Conservation (phyloP, 2,113 vertebrate species). For the Gopherus evgoodei region DNA sequence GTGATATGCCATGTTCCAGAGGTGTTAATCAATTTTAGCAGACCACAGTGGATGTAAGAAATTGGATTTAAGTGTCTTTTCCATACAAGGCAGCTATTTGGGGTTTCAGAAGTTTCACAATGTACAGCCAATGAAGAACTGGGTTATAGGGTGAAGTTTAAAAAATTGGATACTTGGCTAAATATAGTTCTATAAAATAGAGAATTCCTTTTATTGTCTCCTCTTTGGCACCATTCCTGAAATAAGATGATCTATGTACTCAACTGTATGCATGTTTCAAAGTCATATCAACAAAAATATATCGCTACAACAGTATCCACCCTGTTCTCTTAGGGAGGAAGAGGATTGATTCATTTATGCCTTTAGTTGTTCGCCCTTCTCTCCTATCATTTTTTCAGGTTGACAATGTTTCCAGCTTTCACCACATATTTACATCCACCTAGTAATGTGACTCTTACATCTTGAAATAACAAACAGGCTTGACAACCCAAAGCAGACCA, state of each 20-base stretch:
- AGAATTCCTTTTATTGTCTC: background rate
- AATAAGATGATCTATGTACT: background rate
- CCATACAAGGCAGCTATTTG: background rate
- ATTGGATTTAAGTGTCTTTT: background rate
- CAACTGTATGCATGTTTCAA: background rate
- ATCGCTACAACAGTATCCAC: background rate
- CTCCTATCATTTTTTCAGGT: background rate
- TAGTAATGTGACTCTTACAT: background rate
- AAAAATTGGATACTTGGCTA: background rate
- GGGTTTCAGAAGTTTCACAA: background rate
- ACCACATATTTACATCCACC: slow-evolving; percentile 20
- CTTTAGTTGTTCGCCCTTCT: background rate
- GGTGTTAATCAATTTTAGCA: background rate
- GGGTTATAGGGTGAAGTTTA: background rate
- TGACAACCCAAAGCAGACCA: background rate
- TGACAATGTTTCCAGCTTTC: background rate
- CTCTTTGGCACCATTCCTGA: background rate
- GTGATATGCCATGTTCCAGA: background rate
- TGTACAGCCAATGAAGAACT: background rate
- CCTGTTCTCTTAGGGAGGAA: background rate
- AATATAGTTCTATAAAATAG: background rate
- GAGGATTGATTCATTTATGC: background rate
- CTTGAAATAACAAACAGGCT: slow-evolving; percentile 15
- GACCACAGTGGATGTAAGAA: background rate
- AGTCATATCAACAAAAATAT: background rate